Evolutionary conservation across 2,797 vertebrate species (phyloP), one percentile per base, ranked within the genome.

Genomic region (Fratercula arctica): DNA sequence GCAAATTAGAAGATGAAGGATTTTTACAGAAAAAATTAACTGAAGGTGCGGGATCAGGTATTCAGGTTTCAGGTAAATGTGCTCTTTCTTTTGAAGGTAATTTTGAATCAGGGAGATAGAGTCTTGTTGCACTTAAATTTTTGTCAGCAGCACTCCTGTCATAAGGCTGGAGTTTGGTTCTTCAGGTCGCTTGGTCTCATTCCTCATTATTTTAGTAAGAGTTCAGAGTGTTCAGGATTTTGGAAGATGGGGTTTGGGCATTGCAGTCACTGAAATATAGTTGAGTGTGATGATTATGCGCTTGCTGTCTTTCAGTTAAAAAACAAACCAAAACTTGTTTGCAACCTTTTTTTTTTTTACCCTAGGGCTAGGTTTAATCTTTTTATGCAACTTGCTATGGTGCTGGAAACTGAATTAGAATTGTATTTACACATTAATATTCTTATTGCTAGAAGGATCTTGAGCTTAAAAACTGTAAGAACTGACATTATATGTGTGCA

Each of bases 401-500:
- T 43, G 76, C 77, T 92, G 70, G 37, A 77, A 94, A 90, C 61
- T 41, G 56, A 97, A 83, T 93, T 89, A 91, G 72, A 76, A 64
- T 90, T 93, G 67, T 87, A 79, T 87, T 93, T 90, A 39, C 78
- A 73, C 31, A 51, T 90, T 84, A 92, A 93, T 94, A 67, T 76
- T 93, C 84, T 69, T 59, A 54, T n/a, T 76, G 84, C 89, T 83
- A 17, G 89, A 67, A 93, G 69, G 76, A 72, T 83, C 79, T 78
- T 33, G 85, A 74, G 93, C 39, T 64, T 95, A 51, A 82, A 64
- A 82, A 12, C 64, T 60, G 29, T 45, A 74, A 89, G 81, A 92
- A 72, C 87, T 87, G 63, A 16, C 31, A 39, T 29, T 31, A 67
- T 33, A 28, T 45, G 69, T 87, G 84, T 95, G 85, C 39, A 77